phyloP scores from a whole-genome alignment of 2,888 invertebrate species.

The Mactromeris polynyma region DNA sequence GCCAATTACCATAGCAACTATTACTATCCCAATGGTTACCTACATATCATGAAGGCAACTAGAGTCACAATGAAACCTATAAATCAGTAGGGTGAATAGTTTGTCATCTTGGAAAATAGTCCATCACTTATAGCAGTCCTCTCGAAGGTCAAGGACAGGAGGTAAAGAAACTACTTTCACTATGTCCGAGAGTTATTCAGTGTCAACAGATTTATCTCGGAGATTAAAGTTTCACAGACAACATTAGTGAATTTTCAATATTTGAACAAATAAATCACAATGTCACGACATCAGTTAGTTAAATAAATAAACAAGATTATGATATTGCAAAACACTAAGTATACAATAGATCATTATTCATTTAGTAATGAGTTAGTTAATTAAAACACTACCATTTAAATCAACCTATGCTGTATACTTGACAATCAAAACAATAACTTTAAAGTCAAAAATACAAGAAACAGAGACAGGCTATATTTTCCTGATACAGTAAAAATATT shows the following conservation, averaged over 20 bases:
- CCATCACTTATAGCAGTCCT: background rate
- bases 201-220: background rate
- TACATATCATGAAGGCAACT: background rate
- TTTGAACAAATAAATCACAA: background rate
- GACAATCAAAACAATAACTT: too few species aligned
- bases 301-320: background rate
- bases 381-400: background rate
- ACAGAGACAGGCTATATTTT: background rate
- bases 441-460: too few species aligned
- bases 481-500: background rate
- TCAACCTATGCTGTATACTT: background rate
- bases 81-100: background rate
- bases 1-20: background rate
- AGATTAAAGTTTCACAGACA: background rate
- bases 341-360: background rate
- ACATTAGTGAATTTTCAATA: background rate
- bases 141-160: background rate
- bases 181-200: background rate
- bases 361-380: background rate
- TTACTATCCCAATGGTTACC: background rate
- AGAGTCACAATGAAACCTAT: background rate
- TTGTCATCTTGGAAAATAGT: background rate
- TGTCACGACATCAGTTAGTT: background rate
- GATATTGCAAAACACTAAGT: background rate
- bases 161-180: background rate